Evolutionary conservation across 2,113 vertebrate genomes (phyloP).

Genomic region (Pardalotus punctatus): DNA sequence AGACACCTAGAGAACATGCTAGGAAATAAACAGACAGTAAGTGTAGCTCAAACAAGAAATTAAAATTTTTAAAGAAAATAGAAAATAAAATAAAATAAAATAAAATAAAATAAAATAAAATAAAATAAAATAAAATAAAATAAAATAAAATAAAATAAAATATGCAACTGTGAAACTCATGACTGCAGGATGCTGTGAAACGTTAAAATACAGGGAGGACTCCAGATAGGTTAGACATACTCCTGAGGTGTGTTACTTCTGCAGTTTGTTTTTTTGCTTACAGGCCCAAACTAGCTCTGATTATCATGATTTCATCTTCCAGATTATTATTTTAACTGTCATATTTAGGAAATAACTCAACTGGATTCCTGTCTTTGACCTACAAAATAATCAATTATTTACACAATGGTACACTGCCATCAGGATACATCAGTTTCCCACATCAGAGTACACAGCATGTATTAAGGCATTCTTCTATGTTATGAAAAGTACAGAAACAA

Average conservation of each 20-base stretch:
- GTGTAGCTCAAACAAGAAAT: not conserved
- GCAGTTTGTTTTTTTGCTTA: not conserved
- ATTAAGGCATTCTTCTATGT: not conserved
- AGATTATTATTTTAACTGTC: not conserved
- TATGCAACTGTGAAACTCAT: not conserved
- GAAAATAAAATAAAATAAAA: not conserved
- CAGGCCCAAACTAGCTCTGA: not conserved
- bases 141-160: not conserved
- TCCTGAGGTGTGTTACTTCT: not conserved
- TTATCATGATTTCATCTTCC: not conserved
- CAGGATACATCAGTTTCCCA: not conserved
- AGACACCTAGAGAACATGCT: not conserved
- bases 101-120: not conserved
- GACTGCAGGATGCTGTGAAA: not conserved
- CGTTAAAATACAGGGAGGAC: not conserved
- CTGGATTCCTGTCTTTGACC: not conserved
- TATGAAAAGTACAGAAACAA: not conserved
- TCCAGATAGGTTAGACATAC: not conserved
- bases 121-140: not conserved
- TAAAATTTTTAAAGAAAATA: not conserved
- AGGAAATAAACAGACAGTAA: not conserved
- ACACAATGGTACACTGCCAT: not conserved
- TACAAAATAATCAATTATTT: conserved; percentile 4
- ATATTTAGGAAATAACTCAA: not conserved
- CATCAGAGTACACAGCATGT: not conserved